Evolutionary conservation across 2,113 vertebrate species (phyloP), one percentile per base, ranked within the genome.

Genomic region (Pachycephala philippinensis): DNA sequence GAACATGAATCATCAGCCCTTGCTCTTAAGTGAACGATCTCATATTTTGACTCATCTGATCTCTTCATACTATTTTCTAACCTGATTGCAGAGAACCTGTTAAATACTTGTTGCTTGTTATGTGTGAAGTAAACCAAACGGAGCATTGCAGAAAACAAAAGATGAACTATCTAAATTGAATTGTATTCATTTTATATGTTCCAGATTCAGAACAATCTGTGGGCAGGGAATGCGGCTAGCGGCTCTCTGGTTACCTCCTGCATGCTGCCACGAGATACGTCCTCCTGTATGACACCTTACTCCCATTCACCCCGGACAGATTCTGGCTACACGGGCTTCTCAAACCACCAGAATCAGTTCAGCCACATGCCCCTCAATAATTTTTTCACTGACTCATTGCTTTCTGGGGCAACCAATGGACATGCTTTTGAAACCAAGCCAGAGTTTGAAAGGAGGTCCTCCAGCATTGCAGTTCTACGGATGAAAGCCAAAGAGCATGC

Each of bases 401-500:
- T 99, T 84, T 97, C 99, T 53, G 98, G 99, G 37, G 94, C 98
- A 26, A 84, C 98, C 93, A 99, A 98, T 89, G 98, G 98, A 95
- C 99, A 99, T 44, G 98, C 98, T 45, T 99, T 99, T 94, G 99
- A 99, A 98, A 98, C 98, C 95, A 99, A 99, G 96, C 99, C 99
- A 1, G 99, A 99, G 96, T 99, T 99, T 61, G 99, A 99, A 98
- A 97, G 99, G 82, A 98, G 99, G 66, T 99, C 99, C 39, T 99
- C 99, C 96, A 99, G 99, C 97, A 99, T 99, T 42, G 99, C 99
- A 13, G 99, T 99, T 94, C 98, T 99, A 97, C 98, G 99, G 96
- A 99, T 99, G 99, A 99, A 99, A 97, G 99, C 99, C 96, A 99
- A 99, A 96, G 99, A 99, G 97, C 99, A 99, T 88, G 95, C 99